Base-by-base conservation (phyloP, 2,797 vertebrate species). In the Acanthornis magna region DNA sequence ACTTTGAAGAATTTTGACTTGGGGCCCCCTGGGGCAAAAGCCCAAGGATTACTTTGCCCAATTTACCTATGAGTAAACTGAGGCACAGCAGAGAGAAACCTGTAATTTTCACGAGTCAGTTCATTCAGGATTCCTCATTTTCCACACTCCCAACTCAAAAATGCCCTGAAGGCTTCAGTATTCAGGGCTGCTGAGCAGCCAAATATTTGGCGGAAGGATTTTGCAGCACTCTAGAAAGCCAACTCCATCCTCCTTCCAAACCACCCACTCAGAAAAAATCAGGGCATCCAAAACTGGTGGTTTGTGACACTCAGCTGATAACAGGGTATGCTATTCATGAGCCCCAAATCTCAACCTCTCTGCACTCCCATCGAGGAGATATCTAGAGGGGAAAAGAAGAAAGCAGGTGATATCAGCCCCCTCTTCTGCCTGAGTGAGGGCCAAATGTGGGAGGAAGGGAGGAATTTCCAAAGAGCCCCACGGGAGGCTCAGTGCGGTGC, bases 51-150 rank as follows among this genome's bases (percentile, higher is more conserved):
- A 43, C 65, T 91, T 85, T 91, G 77, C 85, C 81, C 94, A 65
- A 96, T 94, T 95, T 96, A 65, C 94, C 89, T 95, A 94, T 91
- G 95, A 97, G 94, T 94, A 97, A 97, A 96, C 95, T 95, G 91
- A 97, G 95, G 93, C 90, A 95, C 14, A 16, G 93, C 80, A 72
- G 71, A 94, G 86, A 58, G 57, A 94, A 96, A 96, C 93, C 96
- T 95, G 90, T 95, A 95, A 96, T 97, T 95, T 94, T 96, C 77
- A 96, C 86, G 84, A 95, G 94, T 96, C 81, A 91, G 61, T 79
- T 95, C 96, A 90, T 95, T 96, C 90, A 83, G 50, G 57, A 63
- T 88, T 93, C 94, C 80, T 96, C 38, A 0, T 95, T 94, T 95
- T 97, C 93, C 93, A 92, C 96, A 93, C 90, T 96, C 90, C 58